A percentile compares a stretch with the other conserved stretches of the same genome.
Conservation (phyloP, 2,113 vertebrate species). For the Chelonoidis abingdonii region DNA sequence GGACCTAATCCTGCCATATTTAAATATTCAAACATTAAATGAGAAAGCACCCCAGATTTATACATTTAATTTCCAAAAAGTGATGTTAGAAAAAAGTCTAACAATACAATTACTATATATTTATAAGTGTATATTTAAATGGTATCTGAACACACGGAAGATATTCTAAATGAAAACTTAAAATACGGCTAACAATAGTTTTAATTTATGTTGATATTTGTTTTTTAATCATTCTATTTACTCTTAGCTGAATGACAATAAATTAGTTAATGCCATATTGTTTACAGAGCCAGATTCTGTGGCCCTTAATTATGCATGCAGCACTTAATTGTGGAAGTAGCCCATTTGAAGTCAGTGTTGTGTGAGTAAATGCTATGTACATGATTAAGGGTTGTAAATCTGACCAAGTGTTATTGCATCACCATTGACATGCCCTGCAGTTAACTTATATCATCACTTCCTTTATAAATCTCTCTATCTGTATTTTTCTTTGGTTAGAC, state of each 20-base stretch:
- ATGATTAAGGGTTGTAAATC: not conserved
- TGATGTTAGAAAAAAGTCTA: not conserved
- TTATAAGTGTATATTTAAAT: not conserved
- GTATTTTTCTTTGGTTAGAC: not conserved
- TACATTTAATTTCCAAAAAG: not conserved
- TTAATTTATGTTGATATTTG: not conserved
- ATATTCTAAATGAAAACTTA: not conserved
- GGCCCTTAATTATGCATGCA: not conserved
- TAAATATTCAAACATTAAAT: not conserved
- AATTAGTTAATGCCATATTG: not conserved
- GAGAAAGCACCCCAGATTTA: not conserved
- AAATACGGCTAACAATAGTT: not conserved
- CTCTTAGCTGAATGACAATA: not conserved
- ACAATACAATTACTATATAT: not conserved
- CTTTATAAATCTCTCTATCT: not conserved
- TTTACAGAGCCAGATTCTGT: not conserved
- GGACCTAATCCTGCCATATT: not conserved
- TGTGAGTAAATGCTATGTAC: not conserved
- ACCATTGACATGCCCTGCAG: not conserved
- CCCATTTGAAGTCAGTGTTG: not conserved
- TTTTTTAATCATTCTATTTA: not conserved
- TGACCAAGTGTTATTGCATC: not conserved
- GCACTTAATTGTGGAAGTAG: not conserved
- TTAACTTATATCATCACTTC: not conserved
- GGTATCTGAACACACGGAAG: constrained; percentile 9